Percentiles rank a stretch among this genome's conserved stretches.
These are phyloP conservation scores for Trichosurus vulpecula DNA, from an alignment of 2,797 vertebrate species.

Conservation along the genomic window DNA sequence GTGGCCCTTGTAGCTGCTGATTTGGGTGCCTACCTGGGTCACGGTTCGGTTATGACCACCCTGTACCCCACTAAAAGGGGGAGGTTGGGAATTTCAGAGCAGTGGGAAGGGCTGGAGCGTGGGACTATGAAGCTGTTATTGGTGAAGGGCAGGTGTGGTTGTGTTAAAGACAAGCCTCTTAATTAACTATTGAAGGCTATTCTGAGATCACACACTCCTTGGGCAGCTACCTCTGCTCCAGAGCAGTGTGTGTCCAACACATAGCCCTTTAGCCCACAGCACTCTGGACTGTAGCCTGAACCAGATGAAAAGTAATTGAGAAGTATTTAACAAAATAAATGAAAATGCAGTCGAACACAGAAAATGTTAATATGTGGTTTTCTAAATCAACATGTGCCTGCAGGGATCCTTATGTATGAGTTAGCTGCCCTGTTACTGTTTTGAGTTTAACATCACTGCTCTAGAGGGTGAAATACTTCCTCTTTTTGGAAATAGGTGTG, in stretches of 20 bases:
- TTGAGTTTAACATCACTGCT: not conserved
- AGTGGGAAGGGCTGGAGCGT: constrained; percentile 15
- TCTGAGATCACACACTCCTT: not conserved
- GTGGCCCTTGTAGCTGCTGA: no score
- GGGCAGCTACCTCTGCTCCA: not conserved
- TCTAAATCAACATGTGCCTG: not conserved
- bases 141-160: not conserved
- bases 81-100: not conserved
- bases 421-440: not conserved
- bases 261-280: no score
- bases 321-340: not conserved
- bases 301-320: not conserved
- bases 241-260: no score
- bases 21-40: not conserved
- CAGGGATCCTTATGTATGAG: not conserved
- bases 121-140: not conserved
- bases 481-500: no score
- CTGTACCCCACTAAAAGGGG: not conserved
- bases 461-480: no score
- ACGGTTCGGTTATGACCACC: not conserved
- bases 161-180: constrained; percentile 23
- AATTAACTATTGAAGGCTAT: not conserved
- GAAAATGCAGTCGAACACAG: not conserved
- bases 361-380: not conserved
- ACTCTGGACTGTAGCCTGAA: not conserved